These are phyloP conservation scores for Zoanthus gigantus DNA, from an alignment of 92 coral and sea anemone species.

Conservation along the genomic window DNA sequence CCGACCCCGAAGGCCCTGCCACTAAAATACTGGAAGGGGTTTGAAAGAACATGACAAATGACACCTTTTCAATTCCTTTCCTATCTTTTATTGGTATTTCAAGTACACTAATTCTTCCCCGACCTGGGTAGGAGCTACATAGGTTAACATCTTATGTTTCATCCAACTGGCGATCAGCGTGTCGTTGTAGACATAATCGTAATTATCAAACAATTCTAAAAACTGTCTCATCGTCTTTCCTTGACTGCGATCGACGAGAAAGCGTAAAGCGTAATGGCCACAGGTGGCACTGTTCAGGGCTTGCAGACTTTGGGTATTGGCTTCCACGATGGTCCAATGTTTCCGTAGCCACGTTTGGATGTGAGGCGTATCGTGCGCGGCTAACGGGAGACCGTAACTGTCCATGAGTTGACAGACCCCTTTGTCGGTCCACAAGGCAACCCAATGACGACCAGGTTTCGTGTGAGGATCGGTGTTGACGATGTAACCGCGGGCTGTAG, in stretches of 20 bases:
- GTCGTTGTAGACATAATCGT: conserved; percentile 8
- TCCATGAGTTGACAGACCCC: neutral
- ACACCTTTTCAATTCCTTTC: neutral
- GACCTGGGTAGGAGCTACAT: neutral
- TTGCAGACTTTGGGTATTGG: neutral
- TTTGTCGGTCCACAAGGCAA: neutral
- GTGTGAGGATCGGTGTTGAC: conserved; percentile 5
- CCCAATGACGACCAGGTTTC: neutral
- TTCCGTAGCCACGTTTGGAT: neutral
- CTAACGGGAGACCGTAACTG: conserved; percentile 2
- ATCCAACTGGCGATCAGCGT: neutral
- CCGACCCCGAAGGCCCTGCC: neutral
- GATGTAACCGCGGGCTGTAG: neutral
- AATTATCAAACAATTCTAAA: neutral
- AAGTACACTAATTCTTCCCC: neutral
- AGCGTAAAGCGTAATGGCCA: neutral
- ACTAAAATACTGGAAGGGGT: neutral
- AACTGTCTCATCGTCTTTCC: neutral
- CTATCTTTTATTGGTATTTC: neutral
- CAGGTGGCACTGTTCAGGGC: neutral
- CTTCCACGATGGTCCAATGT: neutral
- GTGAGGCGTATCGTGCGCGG: neutral
- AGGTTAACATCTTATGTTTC: neutral
- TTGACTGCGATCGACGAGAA: neutral
- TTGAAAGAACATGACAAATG: neutral